Evolutionary conservation across 2,797 vertebrate genomes (phyloP).

Genomic region (Neoniphon sammara): DNA sequence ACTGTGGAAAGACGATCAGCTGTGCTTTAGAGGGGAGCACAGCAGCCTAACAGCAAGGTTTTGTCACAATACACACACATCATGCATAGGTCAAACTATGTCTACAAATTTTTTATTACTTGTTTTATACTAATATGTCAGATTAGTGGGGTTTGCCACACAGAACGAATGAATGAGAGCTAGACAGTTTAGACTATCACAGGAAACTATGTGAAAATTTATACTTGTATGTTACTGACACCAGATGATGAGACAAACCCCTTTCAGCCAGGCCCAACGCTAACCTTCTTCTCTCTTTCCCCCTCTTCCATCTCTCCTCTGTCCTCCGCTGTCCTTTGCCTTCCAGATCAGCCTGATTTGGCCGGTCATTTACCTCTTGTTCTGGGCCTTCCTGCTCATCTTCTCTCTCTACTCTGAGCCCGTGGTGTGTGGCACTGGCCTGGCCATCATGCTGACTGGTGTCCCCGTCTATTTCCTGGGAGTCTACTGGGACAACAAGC

Average conservation of each 20-base stretch:
- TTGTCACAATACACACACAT: not conserved
- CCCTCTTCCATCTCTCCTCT: not conserved
- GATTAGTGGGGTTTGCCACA: too few species aligned
- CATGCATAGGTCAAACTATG: not conserved
- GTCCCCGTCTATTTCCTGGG: slow-evolving; percentile 94
- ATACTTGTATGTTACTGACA: too few species aligned
- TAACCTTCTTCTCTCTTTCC: not conserved
- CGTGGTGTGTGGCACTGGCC: slow-evolving; percentile 91
- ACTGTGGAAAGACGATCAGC: not conserved
- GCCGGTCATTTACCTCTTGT: slow-evolving; percentile 91
- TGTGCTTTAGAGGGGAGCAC: too few species aligned
- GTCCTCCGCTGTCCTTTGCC: not conserved
- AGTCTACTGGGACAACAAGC: slow-evolving; percentile 92
- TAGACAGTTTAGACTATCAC: too few species aligned
- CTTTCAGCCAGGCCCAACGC: too few species aligned
- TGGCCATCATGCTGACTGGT: slow-evolving; percentile 94
- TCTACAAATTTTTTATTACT: not conserved
- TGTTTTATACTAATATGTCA: too few species aligned
- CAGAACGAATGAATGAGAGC: too few species aligned
- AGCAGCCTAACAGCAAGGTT: too few species aligned
- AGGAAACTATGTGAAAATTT: too few species aligned
- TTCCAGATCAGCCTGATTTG: slow-evolving; percentile 89
- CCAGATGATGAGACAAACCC: too few species aligned
- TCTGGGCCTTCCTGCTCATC: slow-evolving; percentile 94
- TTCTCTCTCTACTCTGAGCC: slow-evolving; percentile 95